Evolutionary conservation across 2,888 invertebrate genomes (phyloP).

Genomic region (Liposcelis brunnea): DNA sequence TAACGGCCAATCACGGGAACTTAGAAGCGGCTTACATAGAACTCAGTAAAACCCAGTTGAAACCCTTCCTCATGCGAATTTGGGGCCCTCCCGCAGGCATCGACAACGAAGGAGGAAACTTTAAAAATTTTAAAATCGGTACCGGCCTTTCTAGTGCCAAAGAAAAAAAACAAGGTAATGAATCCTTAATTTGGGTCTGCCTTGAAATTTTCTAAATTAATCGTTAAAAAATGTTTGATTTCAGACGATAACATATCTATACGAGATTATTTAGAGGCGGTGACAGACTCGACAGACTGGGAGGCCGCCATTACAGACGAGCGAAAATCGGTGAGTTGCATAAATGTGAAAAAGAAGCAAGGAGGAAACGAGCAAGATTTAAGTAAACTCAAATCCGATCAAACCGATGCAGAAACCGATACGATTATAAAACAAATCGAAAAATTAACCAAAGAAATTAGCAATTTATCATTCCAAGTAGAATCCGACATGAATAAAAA

Average conservation of each 20-base stretch:
- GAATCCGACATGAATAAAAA: not conserved
- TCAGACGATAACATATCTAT: slow-evolving; percentile 15
- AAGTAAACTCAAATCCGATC: not conserved
- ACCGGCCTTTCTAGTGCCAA: too few relatives aligned
- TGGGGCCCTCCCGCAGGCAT: slow-evolving; percentile 57
- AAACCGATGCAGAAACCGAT: not conserved
- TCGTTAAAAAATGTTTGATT: too few relatives aligned
- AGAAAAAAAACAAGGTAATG: too few relatives aligned
- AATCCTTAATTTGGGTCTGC: not conserved
- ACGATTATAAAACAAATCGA: slow-evolving; percentile 4
- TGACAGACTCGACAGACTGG: slow-evolving; percentile 14
- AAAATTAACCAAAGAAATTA: slow-evolving; percentile 5
- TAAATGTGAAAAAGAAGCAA: slow-evolving; percentile 6
- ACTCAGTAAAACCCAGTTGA: slow-evolving; percentile 53
- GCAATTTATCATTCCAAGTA: not conserved
- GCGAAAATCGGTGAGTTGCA: slow-evolving; percentile 16
- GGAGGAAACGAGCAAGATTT: not conserved
- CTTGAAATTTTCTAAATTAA: too few relatives aligned
- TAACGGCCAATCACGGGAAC: slow-evolving; percentile 54
- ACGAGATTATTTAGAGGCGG: slow-evolving; percentile 15
- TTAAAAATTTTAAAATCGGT: slow-evolving; percentile 15
- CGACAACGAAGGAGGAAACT: slow-evolving; percentile 42
- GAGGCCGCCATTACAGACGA: slow-evolving; percentile 12
- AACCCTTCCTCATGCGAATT: slow-evolving; percentile 63
- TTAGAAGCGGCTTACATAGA: slow-evolving; percentile 51